Evolutionary conservation across 2,113 vertebrate species (phyloP), one percentile per base, ranked within the genome.

Genomic region (Python bivittatus): DNA sequence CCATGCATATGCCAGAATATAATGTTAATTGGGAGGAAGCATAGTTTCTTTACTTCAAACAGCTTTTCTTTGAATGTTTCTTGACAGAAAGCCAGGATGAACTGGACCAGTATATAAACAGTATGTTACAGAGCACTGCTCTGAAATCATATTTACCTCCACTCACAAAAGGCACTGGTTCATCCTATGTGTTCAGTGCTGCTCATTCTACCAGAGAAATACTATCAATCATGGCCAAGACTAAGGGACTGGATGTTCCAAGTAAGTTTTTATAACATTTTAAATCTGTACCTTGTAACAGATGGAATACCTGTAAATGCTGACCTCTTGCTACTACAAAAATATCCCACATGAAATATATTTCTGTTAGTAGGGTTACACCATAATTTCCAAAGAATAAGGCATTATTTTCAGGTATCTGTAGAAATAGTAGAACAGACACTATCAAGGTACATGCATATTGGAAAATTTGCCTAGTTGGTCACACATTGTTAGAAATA

Each of bases 161-260:
- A 89, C 98, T 98, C 94, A 96, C 96, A 91, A 97, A 97, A 94
- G 98, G 98, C 95, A 95, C 93, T 0, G 98, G 97, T 94, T 98
- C 98, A 87, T 96, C 97, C 13, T 98, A 98, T 20, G 92, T 99
- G 61, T 99, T 99, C 96, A 99, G 98, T 94, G 98, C 99, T 42
- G 96, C 98, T 92, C 98, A 99, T 97, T 99, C 99, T 87, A 99
- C 99, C 27, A 97, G 97, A 93, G 99, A 99, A 94, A 99, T 99
- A 94, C 97, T 99, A 96, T 99, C 99, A 0, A 96, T 99, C 91
- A 99, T 99, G 99, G 99, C 99, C 58, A 98, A 99, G 96, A 97
- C 98, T 61, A 99, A 99, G 94, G 99, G 99, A 92, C 96, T 98
- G 88, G 98, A 98, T 94, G 96, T 99, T 91, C 98, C 99, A 94